These are phyloP conservation scores for Aquatica leii DNA, from an alignment of 2,888 invertebrate species.

Conservation along the genomic window DNA sequence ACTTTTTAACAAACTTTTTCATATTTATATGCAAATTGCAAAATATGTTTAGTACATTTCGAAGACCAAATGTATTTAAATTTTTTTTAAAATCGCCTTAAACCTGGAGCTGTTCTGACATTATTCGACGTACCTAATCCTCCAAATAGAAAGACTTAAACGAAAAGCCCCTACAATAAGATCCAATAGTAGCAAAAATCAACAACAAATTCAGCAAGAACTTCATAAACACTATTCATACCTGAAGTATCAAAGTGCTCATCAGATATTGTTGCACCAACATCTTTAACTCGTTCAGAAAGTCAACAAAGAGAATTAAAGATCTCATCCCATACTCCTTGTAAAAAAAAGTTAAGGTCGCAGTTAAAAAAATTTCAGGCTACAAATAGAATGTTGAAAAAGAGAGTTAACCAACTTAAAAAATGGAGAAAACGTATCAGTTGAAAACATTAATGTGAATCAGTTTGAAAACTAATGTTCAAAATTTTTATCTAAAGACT, in stretches of 20 bases:
- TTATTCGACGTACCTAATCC: background rate
- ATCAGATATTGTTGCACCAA: background rate
- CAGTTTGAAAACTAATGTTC: background rate
- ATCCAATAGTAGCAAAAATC: background rate
- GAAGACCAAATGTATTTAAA: background rate
- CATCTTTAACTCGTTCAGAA: background rate
- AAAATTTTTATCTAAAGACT: background rate
- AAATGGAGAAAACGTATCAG: background rate
- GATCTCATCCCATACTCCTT: background rate
- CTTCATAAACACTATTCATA: no score
- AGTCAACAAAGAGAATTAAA: background rate
- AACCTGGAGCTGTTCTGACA: constrained; percentile 1
- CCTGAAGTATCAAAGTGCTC: background rate
- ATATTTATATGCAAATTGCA: background rate
- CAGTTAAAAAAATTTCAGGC: background rate
- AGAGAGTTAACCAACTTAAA: background rate
- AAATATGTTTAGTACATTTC: background rate
- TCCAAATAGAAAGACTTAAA: background rate
- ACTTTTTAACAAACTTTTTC: no score
- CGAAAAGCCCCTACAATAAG: background rate
- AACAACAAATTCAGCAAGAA: no score
- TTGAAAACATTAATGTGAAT: background rate
- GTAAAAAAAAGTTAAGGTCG: background rate
- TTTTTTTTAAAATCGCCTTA: background rate
- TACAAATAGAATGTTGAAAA: background rate